Conservation (phyloP, 2,113 vertebrate genomes). For the Thymallus thymallus region DNA sequence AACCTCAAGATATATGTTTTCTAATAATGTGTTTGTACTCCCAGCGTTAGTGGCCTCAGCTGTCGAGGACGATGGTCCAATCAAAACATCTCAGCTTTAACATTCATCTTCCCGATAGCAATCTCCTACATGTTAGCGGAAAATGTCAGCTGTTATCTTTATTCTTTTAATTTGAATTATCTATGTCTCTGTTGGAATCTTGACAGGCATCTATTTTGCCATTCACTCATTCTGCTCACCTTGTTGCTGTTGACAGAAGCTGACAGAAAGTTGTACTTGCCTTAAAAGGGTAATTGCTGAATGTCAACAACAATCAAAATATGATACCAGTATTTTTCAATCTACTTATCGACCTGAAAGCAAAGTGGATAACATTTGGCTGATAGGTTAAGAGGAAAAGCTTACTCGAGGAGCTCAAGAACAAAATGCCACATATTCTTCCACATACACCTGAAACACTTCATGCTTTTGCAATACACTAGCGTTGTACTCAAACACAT, state of each 20-base stretch:
- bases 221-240: constrained; percentile 20
- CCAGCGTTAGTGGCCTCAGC: constrained; percentile 3
- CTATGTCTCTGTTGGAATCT: constrained; percentile 14
- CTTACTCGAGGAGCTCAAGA: neutral
- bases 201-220: constrained; percentile 32
- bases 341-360: constrained; percentile 32
- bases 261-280: constrained; percentile 24
- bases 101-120: constrained; percentile 53
- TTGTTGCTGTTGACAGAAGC: constrained; percentile 15
- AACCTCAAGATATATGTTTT: constrained; percentile 1
- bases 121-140: constrained; percentile 45
- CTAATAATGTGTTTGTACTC: neutral
- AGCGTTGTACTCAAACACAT: neutral
- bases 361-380: constrained; percentile 15
- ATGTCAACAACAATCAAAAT: constrained; percentile 19
- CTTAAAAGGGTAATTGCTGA: constrained; percentile 20
- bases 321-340: constrained; percentile 13
- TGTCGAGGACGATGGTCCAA: constrained; percentile 42
- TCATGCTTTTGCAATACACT: neutral
- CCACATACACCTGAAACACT: neutral
- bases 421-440: neutral
- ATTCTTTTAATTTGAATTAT: constrained; percentile 58
- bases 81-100: constrained; percentile 38
- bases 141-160: constrained; percentile 56
- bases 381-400: constrained; percentile 19